phyloP scores from a whole-genome alignment of 2,888 invertebrate species.

The Apamea crenata region DNA sequence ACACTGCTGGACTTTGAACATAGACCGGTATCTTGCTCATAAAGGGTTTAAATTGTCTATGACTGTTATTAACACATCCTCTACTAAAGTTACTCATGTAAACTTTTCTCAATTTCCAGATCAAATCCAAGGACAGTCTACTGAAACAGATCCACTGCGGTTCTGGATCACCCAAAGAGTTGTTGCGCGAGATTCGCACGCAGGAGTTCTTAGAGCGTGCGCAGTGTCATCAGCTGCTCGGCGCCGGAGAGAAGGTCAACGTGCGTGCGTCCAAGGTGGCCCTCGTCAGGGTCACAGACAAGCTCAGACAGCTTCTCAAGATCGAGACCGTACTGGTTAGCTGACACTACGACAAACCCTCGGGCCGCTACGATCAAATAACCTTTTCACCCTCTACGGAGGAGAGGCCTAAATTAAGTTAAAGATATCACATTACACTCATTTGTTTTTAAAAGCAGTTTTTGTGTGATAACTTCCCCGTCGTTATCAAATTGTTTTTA shows the following conservation, averaged over 20 bases:
- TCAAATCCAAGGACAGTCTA: conserved; percentile 95
- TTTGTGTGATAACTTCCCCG: conserved; percentile 8
- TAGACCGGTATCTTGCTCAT: neutral
- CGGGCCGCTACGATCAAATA: conserved; percentile 43
- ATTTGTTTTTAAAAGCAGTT: conserved; percentile 23
- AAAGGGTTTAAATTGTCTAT: neutral
- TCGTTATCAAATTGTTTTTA: conserved; percentile 40
- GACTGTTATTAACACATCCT: neutral
- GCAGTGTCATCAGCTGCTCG: conserved; percentile 94
- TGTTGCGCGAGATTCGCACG: conserved; percentile 93
- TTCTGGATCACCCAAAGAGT: conserved; percentile 89
- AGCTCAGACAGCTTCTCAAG: conserved; percentile 94
- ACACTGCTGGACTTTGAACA: neutral
- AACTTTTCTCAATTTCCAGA: conserved; percentile 85
- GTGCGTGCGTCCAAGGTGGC: conserved; percentile 95
- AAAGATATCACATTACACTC: conserved; percentile 17
- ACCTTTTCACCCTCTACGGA: conserved; percentile 28
- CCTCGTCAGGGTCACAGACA: conserved; percentile 95
- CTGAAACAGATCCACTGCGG: conserved; percentile 93
- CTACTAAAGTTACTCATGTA: neutral
- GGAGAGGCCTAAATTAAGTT: conserved; percentile 35
- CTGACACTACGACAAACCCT: conserved; percentile 84
- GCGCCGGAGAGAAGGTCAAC: conserved; percentile 95
- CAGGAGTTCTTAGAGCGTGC: conserved; percentile 95
- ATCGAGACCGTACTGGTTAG: conserved; percentile 94